phyloP scores from a whole-genome alignment of 2,888 invertebrate genomes.

The Onchidella celtica region DNA sequence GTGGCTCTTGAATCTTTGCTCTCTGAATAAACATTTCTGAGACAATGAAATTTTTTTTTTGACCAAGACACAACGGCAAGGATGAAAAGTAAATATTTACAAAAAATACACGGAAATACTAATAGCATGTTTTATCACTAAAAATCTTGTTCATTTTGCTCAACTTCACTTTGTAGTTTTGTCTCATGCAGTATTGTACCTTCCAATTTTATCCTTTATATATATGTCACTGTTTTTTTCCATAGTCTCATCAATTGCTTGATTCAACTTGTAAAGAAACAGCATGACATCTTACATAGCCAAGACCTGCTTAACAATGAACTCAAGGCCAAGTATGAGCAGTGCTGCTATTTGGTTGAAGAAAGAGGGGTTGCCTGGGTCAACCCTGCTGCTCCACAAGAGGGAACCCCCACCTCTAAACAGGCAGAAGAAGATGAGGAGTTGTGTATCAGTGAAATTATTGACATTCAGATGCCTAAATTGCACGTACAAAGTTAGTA shows the following conservation, averaged over 20 bases:
- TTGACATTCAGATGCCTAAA: slow-evolving; percentile 54
- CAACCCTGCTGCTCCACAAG: slow-evolving; percentile 24
- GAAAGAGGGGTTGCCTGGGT: slow-evolving; percentile 72
- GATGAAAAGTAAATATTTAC: too few species aligned
- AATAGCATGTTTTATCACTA: too few species aligned
- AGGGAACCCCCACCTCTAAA: slow-evolving; percentile 41
- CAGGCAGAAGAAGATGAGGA: slow-evolving; percentile 31
- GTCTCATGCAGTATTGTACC: too few species aligned
- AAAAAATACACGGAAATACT: too few species aligned
- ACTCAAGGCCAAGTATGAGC: slow-evolving; percentile 60
- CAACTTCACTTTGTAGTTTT: too few species aligned
- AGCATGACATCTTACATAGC: slow-evolving; percentile 68
- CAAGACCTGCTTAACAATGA: slow-evolving; percentile 66
- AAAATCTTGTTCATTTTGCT: too few species aligned
- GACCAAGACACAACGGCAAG: too few species aligned
- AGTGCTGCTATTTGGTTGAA: slow-evolving; percentile 60
- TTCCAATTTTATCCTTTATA: too few species aligned
- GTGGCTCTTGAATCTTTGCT: too few species aligned
- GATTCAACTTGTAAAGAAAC: slow-evolving; percentile 66
- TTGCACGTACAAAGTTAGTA: slow-evolving; percentile 40
- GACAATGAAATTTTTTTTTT: too few species aligned
- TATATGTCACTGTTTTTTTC: too few species aligned
- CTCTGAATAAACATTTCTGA: too few species aligned
- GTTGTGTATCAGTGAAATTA: slow-evolving; percentile 51
- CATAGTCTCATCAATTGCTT: slow-evolving; percentile 63